phyloP scores from a whole-genome alignment of 2,797 vertebrate species.

The Arrhamphus sclerolepis region DNA sequence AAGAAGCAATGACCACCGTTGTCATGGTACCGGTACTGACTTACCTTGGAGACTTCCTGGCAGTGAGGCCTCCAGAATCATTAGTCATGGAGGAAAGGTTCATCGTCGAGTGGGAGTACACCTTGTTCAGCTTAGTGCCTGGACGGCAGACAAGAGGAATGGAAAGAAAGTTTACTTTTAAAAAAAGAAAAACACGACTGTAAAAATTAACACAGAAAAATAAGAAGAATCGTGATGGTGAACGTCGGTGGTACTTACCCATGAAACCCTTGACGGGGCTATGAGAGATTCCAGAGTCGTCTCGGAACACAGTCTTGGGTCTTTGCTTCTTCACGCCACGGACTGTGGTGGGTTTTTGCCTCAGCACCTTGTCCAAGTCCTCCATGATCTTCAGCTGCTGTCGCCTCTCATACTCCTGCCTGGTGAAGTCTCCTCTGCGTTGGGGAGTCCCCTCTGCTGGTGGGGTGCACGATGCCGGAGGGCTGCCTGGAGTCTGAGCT shows the following conservation, averaged over 20 bases:
- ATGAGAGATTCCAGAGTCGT: conserved; percentile 87
- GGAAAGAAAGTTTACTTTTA: background rate
- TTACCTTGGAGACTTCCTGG: conserved; percentile 86
- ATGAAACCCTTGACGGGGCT: conserved; percentile 88
- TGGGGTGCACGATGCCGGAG: conserved; percentile 66
- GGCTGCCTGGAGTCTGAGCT: conserved; percentile 72
- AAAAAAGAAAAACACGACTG: background rate
- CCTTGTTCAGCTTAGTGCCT: conserved; percentile 89
- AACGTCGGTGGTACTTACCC: conserved; percentile 72
- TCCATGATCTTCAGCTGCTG: conserved; percentile 94
- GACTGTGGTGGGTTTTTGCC: conserved; percentile 85
- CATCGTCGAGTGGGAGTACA: conserved; percentile 92
- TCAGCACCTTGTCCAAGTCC: conserved; percentile 90
- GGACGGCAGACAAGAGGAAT: conserved; percentile 1
- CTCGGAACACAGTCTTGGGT: conserved; percentile 89
- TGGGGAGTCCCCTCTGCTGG: conserved; percentile 76
- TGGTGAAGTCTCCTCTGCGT: conserved; percentile 87
- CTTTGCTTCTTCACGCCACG: conserved; percentile 85
- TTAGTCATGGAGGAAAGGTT: conserved; percentile 90
- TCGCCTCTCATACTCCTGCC: conserved; percentile 87
- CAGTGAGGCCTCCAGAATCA: conserved; percentile 80
- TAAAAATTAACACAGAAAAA: background rate
- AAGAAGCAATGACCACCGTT: conserved; percentile 4
- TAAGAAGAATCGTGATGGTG: background rate
- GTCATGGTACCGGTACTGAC: background rate